Evolutionary conservation across 2,113 vertebrate genomes (phyloP), one percentile per base, ranked within the genome.

Genomic region (Eretmochelys imbricata): DNA sequence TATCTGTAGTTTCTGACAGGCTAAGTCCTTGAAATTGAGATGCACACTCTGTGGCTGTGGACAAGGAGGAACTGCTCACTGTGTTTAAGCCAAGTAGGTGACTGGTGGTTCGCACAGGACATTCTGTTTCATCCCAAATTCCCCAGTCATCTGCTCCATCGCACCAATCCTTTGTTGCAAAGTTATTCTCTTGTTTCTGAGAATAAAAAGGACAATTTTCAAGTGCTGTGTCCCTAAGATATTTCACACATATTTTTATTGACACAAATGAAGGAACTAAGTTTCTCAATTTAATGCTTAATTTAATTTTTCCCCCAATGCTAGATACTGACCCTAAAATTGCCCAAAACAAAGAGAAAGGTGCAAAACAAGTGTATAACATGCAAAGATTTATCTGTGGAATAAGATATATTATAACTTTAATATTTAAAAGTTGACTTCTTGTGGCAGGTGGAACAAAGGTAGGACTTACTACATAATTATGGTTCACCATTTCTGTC

Each of bases 141-240:
- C 98, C 99, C 99, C 99, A 99, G 95, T 99, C 98, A 89, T 98
- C 98, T 5, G 99, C 98, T 76, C 97, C 98, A 14, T 98, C 98
- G 93, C 98, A 99, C 99, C 99, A 99, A 5, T 98, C 98, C 78
- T 96, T 94, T 9, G 95, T 83, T 19, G 91, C 84, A 57, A 97
- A 89, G 49, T 50, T 59, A 0, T 10, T 17, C 65, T 95, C 95
- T 80, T 97, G 93, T 42, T 95, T 95, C 98, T 98, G 82, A 38
- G 38, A 86, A 65, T 42, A 5, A 72, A 38, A 54, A 82, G 85
- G 1, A 85, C 48, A 4, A 38, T 2, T 42, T 24, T 80, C 48
- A 89, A 89, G 22, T 62, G 55, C 49, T 65, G 49, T 14, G 31
- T 81, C 29, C 4, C 78, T 16, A 19, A 48, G 0, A 5, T 6